phyloP scores from a whole-genome alignment of 2,113 vertebrate species.

The Oceanodroma tethys region DNA sequence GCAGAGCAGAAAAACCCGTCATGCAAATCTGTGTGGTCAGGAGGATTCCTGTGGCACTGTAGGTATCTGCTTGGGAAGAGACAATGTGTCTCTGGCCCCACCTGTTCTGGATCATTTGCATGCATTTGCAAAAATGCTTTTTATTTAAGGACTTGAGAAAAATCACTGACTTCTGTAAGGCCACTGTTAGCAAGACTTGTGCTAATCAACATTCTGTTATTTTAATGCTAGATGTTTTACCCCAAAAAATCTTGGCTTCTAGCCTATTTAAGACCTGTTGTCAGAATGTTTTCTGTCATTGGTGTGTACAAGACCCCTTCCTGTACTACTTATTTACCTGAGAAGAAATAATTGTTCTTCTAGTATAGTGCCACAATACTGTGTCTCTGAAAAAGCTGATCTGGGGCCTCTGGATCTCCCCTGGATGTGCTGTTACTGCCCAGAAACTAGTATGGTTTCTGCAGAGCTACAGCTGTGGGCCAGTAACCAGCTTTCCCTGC shows the following conservation, averaged over 20 bases:
- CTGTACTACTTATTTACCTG: neutral
- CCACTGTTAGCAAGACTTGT: neutral
- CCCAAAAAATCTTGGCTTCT: neutral
- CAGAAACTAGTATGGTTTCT: neutral
- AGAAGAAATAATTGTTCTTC: neutral
- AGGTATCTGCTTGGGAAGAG: neutral
- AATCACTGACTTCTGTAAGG: neutral
- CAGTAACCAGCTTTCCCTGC: neutral
- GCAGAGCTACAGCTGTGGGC: neutral
- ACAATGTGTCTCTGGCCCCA: neutral
- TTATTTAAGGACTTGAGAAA: neutral
- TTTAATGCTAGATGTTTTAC: neutral
- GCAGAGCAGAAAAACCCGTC: neutral
- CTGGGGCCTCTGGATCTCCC: neutral
- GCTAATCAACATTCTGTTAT: neutral
- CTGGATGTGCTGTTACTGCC: neutral
- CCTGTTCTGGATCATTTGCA: neutral
- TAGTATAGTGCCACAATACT: neutral
- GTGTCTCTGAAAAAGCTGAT: neutral
- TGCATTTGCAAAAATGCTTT: neutral
- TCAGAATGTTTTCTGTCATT: neutral
- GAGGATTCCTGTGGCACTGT: neutral
- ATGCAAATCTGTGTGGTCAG: neutral
- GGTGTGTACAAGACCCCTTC: neutral
- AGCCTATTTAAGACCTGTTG: neutral